Base-by-base conservation (phyloP, 2,113 vertebrate genomes). In the Cairina moschata region DNA sequence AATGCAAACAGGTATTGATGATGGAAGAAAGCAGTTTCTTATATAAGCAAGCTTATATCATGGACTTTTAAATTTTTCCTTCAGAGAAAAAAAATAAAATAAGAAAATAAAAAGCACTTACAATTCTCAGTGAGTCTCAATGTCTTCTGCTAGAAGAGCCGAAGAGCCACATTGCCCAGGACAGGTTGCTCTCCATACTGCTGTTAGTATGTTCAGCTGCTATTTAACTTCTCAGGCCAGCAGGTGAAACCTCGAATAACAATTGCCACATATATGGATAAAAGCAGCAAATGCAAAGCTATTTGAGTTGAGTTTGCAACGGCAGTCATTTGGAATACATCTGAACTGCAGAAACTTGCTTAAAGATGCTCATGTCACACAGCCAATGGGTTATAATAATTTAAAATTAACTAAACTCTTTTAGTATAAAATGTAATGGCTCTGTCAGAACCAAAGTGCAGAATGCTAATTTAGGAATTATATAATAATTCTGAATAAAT, bases 401-500 rank as follows among this genome's bases (percentile, higher is more conserved):
- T 98, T 95, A 97, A 97, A 98, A 96, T 97, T 96, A 97, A 86
- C 94, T 96, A 97, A 98, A 97, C 50, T 97, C 91, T 95, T 93
- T 95, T 80, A 93, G 95, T 90, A 91, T 95, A 97, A 97, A 98
- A 98, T 97, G 86, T 96, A 97, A 98, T 96, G 96, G 88, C 90
- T 97, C 95, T 97, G 94, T 97, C 96, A 98, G 91, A 96, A 94
- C 81, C 9, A 1, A 83, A 97, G 96, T 88, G 83, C 32, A 14
- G 95, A 93, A 96, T 97, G 83, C 92, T 97, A 97, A 98, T 98
- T 97, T 97, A 96, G 75, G 96, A 96, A 96, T 98, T 95, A 97
- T 97, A 96, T 95, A 98, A 97, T 97, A 97, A 97, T 97, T 97
- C 95, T 86, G 91, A 97, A 97, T 97, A 98, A 98, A 97, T 96